Base-by-base conservation (phyloP, 1,140 invertebrate genomes). In the Drosophila arizonae region DNA sequence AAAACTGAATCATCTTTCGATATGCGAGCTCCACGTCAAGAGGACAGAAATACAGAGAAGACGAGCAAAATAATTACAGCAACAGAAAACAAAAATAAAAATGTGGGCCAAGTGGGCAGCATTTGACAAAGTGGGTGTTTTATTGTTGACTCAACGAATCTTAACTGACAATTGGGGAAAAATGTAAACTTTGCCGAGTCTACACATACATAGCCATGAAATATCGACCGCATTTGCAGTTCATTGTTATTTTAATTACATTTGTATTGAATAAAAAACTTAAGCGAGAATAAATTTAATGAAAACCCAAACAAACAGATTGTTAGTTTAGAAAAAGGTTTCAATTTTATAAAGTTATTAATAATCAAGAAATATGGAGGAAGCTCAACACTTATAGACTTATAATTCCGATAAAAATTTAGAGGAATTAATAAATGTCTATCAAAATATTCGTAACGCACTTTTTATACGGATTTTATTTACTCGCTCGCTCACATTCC, bases 61-160 rank as follows among this genome's bases (percentile, higher is more conserved):
- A 24, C 5, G 6, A 43, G 13, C 2, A 26, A 36, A 50, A 24
- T 17, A 63, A 63, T 24, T 13, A 51, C 60, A 61, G n/a, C 11
- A 28, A 45, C 41, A 28, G 41, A 45, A 41, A 17, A 28, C 21
- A 5, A 33, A 46, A 17, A 21, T 21, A 48, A 17, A 73, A 62
- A 73, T 56, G 56, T 68, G 43, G 71, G 65, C 57, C 65, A 68
- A 73, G 71, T 73, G 64, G 57, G 65, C 71, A 61, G 51, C 43
- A 33, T 33, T 17, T 58, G 63, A 67, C 56, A 60, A 55, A 70
- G 43, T 60, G 58, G 21, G 41, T 50, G 62, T 15, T 46, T 46
- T 9, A 15, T 9, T 17, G 17, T 26, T 50, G 21, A 50, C 21
- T 48, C 28, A 54, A 39, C 26, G 55, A 10, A 36, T 17, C 52